phyloP scores from a whole-genome alignment of 1,140 invertebrate species.

The Tribolium castaneum region DNA sequence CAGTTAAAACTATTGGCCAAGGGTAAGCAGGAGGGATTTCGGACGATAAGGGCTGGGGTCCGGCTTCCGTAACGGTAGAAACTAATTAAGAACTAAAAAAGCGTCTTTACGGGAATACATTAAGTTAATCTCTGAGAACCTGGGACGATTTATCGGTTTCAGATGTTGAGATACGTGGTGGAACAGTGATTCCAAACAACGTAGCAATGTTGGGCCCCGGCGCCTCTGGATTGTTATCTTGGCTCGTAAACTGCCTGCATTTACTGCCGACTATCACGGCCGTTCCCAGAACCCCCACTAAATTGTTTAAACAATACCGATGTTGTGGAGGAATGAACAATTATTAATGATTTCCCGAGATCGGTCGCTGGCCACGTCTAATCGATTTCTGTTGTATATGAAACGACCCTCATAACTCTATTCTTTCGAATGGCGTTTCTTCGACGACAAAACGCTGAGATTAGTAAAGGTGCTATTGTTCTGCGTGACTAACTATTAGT shows the following conservation, averaged over 20 bases:
- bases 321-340: constrained; percentile 41
- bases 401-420: constrained; percentile 52
- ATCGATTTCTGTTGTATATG: constrained; percentile 53
- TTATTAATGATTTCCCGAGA: constrained; percentile 50
- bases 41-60: constrained; percentile 17
- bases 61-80: constrained; percentile 35
- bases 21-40: constrained; percentile 5
- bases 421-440: constrained; percentile 39
- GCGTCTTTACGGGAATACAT: constrained; percentile 36
- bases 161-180: constrained; percentile 38
- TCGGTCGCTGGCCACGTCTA: constrained; percentile 39
- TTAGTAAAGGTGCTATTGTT: constrained; percentile 47
- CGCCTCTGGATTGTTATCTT: constrained; percentile 48
- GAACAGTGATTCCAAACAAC: constrained; percentile 44
- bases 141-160: constrained; percentile 46
- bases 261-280: constrained; percentile 27
- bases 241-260: constrained; percentile 39
- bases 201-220: constrained; percentile 38
- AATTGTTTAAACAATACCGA: constrained; percentile 38
- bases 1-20: too few species aligned
- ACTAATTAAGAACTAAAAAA: constrained; percentile 49
- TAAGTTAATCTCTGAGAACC: constrained; percentile 40
- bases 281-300: constrained; percentile 34
- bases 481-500: constrained; percentile 40
- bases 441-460: constrained; percentile 38